Conservation (phyloP, 2,797 vertebrate genomes). For the Heterohyrax brucei region DNA sequence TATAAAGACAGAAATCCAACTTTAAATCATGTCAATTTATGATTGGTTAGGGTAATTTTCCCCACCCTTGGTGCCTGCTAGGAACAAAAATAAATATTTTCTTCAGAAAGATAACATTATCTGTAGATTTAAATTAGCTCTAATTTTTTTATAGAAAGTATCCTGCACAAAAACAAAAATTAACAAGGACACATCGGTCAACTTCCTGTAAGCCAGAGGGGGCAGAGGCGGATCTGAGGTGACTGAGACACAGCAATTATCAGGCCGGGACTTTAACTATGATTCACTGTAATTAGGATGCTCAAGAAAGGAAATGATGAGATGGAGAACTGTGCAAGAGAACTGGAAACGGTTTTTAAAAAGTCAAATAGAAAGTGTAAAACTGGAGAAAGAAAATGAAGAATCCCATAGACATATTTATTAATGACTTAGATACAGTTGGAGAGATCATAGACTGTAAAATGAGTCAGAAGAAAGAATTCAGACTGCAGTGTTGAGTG, state of each 20-base stretch:
- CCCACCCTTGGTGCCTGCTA: not conserved
- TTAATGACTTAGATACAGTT: constrained; percentile 26
- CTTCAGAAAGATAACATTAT: not conserved
- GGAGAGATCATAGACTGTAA: not conserved
- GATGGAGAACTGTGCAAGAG: not conserved
- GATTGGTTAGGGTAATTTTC: not conserved
- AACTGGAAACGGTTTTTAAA: not conserved
- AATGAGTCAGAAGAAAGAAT: not conserved
- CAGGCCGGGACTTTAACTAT: not conserved
- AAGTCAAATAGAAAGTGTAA: not conserved
- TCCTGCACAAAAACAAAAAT: not conserved
- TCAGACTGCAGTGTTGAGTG: not conserved
- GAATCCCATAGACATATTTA: not conserved
- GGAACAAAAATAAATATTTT: constrained; percentile 18
- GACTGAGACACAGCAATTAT: not conserved
- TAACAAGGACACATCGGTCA: not conserved
- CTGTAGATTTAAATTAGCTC: not conserved
- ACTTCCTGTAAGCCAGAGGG: constrained; percentile 2
- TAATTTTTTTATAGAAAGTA: not conserved
- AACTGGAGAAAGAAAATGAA: constrained; percentile 3
- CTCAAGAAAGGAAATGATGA: constrained; percentile 8
- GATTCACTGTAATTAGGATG: constrained; percentile 9
- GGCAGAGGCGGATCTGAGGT: not conserved
- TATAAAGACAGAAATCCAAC: not conserved
- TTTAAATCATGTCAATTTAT: not conserved